phyloP scores from a whole-genome alignment of 2,113 vertebrate genomes.

The Cygnus atratus region DNA sequence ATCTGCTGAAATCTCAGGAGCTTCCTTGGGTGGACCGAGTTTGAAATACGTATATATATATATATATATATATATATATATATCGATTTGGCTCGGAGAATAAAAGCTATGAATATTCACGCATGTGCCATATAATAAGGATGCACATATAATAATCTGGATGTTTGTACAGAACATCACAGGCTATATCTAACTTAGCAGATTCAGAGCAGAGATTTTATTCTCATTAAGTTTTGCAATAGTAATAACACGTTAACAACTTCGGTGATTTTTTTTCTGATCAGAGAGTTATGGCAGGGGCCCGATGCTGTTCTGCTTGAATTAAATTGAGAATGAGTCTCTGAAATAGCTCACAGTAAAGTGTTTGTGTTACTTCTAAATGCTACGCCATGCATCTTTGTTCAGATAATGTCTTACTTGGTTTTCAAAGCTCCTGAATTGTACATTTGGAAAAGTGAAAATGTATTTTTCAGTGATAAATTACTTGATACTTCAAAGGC shows the following conservation, averaged over 20 bases:
- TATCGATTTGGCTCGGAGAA: neutral
- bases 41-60: neutral
- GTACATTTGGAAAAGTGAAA: neutral
- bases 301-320: neutral
- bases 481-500: neutral
- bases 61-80: too few relatives aligned
- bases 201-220: constrained; percentile 9
- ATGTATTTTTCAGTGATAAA: neutral
- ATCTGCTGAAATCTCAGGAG: neutral
- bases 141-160: neutral
- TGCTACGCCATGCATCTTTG: neutral
- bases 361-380: neutral
- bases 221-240: constrained; percentile 5
- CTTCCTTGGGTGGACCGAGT: neutral
- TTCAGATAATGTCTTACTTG: neutral
- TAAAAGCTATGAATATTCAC: neutral
- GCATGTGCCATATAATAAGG: neutral
- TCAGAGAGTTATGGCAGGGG: neutral
- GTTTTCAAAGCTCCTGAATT: neutral
- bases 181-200: neutral
- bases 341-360: neutral
- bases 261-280: neutral
- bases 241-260: constrained; percentile 5
- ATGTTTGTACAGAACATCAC: neutral
- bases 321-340: neutral